phyloP scores from a whole-genome alignment of 2,113 vertebrate species.

The Psittacula cyanocephala region DNA sequence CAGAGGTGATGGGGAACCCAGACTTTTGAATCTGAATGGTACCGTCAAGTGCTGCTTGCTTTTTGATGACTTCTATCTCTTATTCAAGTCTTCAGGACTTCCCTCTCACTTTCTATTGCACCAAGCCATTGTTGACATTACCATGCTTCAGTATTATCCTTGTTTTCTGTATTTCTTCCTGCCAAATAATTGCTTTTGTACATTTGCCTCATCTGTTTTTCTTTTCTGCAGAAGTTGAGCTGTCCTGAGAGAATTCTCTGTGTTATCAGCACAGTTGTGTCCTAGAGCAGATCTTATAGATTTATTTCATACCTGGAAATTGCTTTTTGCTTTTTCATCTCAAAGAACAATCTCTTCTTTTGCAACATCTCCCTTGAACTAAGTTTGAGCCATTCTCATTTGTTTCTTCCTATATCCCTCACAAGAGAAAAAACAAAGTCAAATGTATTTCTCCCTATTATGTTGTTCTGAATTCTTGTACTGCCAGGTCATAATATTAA shows the following conservation, averaged over 20 bases:
- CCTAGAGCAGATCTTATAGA: neutral
- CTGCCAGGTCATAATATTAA: neutral
- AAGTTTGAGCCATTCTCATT: neutral
- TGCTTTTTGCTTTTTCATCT: neutral
- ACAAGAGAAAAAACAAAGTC: neutral
- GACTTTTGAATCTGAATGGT: neutral
- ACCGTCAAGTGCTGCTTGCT: neutral
- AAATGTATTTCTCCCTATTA: neutral
- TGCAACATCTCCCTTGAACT: neutral
- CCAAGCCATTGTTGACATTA: neutral
- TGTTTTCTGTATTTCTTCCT: neutral
- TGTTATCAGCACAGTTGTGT: neutral
- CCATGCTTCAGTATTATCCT: neutral
- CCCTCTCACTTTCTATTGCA: neutral
- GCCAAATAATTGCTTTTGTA: neutral
- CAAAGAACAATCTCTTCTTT: neutral
- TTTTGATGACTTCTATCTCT: neutral
- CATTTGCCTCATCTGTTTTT: neutral
- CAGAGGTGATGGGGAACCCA: neutral
- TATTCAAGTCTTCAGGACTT: neutral
- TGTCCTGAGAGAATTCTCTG: neutral
- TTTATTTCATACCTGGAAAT: neutral
- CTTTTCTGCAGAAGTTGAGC: neutral
- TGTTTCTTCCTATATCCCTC: neutral
- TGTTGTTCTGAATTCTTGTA: neutral